Conservation (phyloP, 2,797 vertebrate genomes). For the Phyllotis vaccarum region DNA sequence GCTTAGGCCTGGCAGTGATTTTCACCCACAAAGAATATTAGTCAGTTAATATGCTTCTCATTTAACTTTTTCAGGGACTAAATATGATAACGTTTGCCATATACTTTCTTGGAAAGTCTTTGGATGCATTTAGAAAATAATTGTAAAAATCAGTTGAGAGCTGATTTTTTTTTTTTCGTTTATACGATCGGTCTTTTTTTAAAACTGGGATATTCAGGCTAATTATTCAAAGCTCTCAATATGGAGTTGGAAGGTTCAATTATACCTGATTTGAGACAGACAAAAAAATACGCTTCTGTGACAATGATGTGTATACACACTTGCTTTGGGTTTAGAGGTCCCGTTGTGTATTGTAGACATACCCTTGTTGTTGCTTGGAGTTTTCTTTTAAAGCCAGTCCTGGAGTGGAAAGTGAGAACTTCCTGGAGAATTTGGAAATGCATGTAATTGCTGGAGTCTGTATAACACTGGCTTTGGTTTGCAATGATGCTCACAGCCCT, state of each 20-base stretch:
- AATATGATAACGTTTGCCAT: slow-evolving; percentile 1
- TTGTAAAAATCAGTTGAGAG: slow-evolving; percentile 2
- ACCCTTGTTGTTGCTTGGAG: slow-evolving; percentile 4
- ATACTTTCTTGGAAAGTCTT: slow-evolving; percentile 58
- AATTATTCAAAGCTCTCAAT: slow-evolving; percentile 42
- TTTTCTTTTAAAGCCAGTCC: slow-evolving; percentile 59
- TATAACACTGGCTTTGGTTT: background rate
- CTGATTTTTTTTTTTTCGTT: slow-evolving; percentile 52
- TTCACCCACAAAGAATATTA: slow-evolving; percentile 41
- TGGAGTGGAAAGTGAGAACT: slow-evolving; percentile 5
- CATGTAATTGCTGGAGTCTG: background rate
- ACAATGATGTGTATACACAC: background rate
- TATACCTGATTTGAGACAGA: slow-evolving; percentile 33
- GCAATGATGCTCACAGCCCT: background rate
- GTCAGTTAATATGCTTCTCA: slow-evolving; percentile 1
- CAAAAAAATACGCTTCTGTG: slow-evolving; percentile 6
- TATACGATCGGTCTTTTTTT: slow-evolving; percentile 40
- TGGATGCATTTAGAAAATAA: slow-evolving; percentile 36
- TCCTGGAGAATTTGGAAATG: slow-evolving; percentile 45
- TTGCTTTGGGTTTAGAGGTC: slow-evolving; percentile 63
- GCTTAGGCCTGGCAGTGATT: slow-evolving; percentile 7
- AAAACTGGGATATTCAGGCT: slow-evolving; percentile 47
- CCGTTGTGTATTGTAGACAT: slow-evolving; percentile 33
- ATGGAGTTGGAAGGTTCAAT: slow-evolving; percentile 46
- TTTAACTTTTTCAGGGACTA: slow-evolving; percentile 18